These are phyloP conservation scores for Clanis bilineata DNA, from an alignment of 2,888 invertebrate genomes.

Conservation along the genomic window DNA sequence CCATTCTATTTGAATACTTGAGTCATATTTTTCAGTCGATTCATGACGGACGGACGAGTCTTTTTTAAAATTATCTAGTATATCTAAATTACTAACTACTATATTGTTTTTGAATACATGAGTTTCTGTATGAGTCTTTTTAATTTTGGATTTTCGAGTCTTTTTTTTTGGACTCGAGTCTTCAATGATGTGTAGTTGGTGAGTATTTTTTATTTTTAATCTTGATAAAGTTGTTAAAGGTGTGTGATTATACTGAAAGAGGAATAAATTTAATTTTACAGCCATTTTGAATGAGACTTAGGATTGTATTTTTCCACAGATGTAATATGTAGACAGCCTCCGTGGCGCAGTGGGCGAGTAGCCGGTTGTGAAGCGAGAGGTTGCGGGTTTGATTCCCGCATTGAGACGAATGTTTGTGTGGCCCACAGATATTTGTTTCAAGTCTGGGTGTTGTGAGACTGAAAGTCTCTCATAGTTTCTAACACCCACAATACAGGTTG, in stretches of 20 bases:
- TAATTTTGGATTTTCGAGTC: not conserved
- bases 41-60: not conserved
- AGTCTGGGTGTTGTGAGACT: no score
- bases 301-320: no score
- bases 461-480: no score
- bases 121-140: not conserved
- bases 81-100: not conserved
- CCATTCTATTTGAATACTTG: not conserved
- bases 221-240: constrained; percentile 20
- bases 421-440: no score
- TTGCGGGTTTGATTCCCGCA: no score
- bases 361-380: no score
- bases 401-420: no score
- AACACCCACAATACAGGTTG: no score
- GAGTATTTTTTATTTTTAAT: constrained; percentile 6
- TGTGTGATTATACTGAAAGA: not conserved
- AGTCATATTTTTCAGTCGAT: not conserved
- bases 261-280: not conserved
- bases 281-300: no score
- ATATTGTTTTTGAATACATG: not conserved
- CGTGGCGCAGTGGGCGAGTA: no score
- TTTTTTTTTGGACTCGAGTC: not conserved
- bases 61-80: not conserved
- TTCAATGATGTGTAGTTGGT: not conserved
- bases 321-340: no score